Conservation (phyloP, 2,888 invertebrate genomes). For the Pseudolycoriella hygida region DNA sequence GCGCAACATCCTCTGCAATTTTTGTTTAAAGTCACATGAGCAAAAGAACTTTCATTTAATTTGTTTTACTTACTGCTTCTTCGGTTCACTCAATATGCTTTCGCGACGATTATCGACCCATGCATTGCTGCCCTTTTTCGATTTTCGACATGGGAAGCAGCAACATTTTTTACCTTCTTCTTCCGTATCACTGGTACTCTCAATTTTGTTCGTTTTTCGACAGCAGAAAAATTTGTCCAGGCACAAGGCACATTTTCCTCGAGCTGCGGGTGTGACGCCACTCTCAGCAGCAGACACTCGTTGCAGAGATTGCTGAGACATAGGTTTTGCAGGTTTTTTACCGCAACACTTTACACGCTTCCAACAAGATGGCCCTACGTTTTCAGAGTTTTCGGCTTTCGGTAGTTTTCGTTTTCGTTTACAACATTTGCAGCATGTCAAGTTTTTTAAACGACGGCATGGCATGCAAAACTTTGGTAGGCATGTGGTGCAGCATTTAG, state of each 20-base stretch:
- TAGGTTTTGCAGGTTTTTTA: slow-evolving; percentile 22
- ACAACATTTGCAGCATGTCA: slow-evolving; percentile 12
- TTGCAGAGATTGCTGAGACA: slow-evolving; percentile 24
- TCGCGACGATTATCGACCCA: slow-evolving; percentile 13
- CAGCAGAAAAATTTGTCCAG: slow-evolving; percentile 27
- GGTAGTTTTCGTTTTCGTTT: slow-evolving; percentile 19
- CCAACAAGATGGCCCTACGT: slow-evolving; percentile 23
- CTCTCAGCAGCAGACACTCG: slow-evolving; percentile 8
- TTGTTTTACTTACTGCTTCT: slow-evolving; percentile 7
- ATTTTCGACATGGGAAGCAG: slow-evolving; percentile 26
- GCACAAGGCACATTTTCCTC: slow-evolving; percentile 23
- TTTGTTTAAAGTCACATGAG: too few species aligned
- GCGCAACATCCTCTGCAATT: slow-evolving; percentile 23
- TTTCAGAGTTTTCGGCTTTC: slow-evolving; percentile 13
- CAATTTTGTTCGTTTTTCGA: slow-evolving; percentile 26
- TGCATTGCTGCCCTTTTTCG: slow-evolving; percentile 18
- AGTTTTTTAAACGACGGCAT: slow-evolving; percentile 23
- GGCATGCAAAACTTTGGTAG: slow-evolving; percentile 23
- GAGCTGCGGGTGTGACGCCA: slow-evolving; percentile 10
- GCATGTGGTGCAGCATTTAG: slow-evolving; percentile 14
- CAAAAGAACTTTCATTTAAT: background rate
- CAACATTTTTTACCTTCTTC: slow-evolving; percentile 22
- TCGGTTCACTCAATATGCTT: slow-evolving; percentile 3
- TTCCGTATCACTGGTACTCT: slow-evolving; percentile 11
- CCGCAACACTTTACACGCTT: slow-evolving; percentile 26